Evolutionary conservation across 2,113 vertebrate genomes (phyloP).

Genomic region (Salvator merianae): DNA sequence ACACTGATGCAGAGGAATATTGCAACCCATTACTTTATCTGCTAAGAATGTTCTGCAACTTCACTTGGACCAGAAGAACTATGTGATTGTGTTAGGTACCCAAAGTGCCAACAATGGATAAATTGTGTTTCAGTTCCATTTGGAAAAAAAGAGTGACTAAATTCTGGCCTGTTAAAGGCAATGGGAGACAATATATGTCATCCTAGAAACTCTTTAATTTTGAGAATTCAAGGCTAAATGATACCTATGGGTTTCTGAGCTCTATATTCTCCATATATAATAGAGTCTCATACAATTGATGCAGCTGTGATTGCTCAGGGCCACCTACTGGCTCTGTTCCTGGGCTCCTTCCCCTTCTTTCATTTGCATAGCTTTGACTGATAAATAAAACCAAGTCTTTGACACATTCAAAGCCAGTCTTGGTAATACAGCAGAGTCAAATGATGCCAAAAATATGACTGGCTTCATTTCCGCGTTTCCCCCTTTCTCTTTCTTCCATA

Average conservation of each 20-base stretch:
- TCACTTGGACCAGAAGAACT: no score
- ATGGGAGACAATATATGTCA: neutral
- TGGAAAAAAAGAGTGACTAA: neutral
- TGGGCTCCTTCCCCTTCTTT: constrained; percentile 19
- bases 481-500: constrained; percentile 16
- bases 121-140: neutral
- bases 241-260: neutral
- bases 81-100: no score
- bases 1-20: no score
- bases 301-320: constrained; percentile 24
- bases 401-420: constrained; percentile 36
- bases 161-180: neutral
- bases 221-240: neutral
- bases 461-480: constrained; percentile 46
- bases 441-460: constrained; percentile 64
- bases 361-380: neutral
- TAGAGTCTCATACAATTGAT: constrained; percentile 10
- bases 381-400: constrained; percentile 41
- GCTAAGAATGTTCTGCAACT: no score
- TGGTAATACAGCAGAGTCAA: constrained; percentile 45
- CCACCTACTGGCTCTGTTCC: constrained; percentile 36
- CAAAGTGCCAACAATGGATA: neutral
- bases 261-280: constrained; percentile 14
- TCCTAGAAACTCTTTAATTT: neutral
- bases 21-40: no score